Evolutionary conservation across 2,113 vertebrate genomes (phyloP).

Genomic region (Tricholaema leucomelas): DNA sequence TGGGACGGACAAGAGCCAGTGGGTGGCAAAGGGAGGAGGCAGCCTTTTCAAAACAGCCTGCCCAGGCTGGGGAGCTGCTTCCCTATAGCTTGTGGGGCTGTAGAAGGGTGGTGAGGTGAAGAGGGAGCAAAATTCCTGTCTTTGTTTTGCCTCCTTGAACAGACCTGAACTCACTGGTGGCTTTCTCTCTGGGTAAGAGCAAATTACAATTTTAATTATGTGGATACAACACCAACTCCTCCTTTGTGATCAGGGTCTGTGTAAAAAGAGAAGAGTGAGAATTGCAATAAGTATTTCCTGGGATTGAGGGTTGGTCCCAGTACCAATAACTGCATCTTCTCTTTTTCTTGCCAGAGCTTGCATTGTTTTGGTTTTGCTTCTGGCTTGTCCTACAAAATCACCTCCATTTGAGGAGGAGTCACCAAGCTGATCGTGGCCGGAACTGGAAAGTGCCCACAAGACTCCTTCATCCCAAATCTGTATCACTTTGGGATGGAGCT

Average conservation of each 20-base stretch:
- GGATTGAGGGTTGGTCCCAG: neutral
- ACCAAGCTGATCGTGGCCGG: neutral
- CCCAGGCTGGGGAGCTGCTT: neutral
- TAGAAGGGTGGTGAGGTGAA: neutral
- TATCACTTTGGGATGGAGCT: neutral
- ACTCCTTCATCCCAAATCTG: neutral
- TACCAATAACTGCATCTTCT: neutral
- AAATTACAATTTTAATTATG: neutral
- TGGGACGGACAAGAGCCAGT: neutral
- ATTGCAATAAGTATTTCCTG: neutral
- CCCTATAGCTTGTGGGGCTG: rapidly evolving
- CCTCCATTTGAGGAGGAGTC: neutral
- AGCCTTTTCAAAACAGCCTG: neutral
- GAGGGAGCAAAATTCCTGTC: neutral
- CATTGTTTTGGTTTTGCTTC: neutral
- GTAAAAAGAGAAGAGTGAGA: neutral
- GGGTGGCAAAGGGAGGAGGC: rapidly evolving
- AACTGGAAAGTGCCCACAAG: neutral
- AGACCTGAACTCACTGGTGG: neutral
- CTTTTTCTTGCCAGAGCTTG: neutral
- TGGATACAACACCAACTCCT: neutral
- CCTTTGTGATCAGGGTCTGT: neutral
- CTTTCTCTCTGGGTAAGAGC: neutral
- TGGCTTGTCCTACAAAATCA: neutral
- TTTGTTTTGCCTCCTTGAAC: neutral